Conservation (phyloP, 1,140 invertebrate genomes). For the Drosophila pruinosa region DNA sequence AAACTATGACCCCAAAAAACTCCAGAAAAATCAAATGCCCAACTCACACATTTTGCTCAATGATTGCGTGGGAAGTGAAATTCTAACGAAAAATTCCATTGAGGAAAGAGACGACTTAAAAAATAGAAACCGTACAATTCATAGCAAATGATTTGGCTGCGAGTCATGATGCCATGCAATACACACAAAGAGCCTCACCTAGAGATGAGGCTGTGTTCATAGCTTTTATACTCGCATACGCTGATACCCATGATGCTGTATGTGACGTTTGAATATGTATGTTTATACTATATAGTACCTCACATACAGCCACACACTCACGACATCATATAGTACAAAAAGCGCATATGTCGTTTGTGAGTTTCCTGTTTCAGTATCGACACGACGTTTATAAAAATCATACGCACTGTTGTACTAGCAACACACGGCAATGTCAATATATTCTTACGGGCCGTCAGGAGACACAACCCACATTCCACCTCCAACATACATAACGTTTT, state of each 20-base stretch:
- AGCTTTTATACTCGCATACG: background rate
- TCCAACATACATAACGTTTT: slow-evolving; percentile 70
- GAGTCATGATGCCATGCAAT: slow-evolving; percentile 46
- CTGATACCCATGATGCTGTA: background rate
- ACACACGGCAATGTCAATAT: slow-evolving; percentile 70
- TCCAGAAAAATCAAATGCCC: slow-evolving; percentile 42
- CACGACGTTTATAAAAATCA: slow-evolving; percentile 78
- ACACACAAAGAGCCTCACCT: slow-evolving; percentile 1
- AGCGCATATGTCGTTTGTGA: slow-evolving; percentile 67
- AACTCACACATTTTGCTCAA: slow-evolving; percentile 30
- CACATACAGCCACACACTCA: slow-evolving; percentile 41
- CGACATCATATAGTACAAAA: slow-evolving; percentile 32
- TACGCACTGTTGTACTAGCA: slow-evolving; percentile 75
- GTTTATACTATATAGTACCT: background rate
- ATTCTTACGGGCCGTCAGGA: slow-evolving; percentile 67
- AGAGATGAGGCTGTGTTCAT: slow-evolving; percentile 11
- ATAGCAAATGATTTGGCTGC: slow-evolving; percentile 65
- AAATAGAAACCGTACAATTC: slow-evolving; percentile 75
- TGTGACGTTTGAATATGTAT: background rate
- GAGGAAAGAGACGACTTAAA: slow-evolving; percentile 29
- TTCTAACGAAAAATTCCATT: slow-evolving; percentile 57
- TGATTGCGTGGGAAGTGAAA: slow-evolving; percentile 52
- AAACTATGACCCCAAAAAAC: slow-evolving; percentile 11
- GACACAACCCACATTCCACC: slow-evolving; percentile 31
- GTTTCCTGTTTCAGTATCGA: slow-evolving; percentile 71